Base-by-base conservation (phyloP, 2,888 invertebrate species). In the Sarcophaga subvicina region DNA sequence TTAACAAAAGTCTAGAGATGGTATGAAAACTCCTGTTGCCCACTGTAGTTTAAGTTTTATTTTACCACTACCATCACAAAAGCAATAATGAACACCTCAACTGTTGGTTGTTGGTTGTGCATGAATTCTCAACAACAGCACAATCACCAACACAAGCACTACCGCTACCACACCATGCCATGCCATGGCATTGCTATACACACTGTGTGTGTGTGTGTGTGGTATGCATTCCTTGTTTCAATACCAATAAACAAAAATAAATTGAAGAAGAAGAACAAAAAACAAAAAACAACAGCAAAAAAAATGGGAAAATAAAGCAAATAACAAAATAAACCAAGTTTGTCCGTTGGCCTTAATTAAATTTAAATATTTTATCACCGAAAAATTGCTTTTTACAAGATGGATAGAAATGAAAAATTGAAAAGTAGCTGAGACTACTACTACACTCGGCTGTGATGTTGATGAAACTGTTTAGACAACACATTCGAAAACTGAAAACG, bases 301-400 rank as follows among this genome's bases (percentile, higher is more conserved):
- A 47, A 64, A 64, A 64, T 22, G 14, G 12, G 12, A 47, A 67
- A 79, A 72, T 25, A 22, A 78, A n/a, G 66, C 27, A 62, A 73
- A 76, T 25, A 59, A 37, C 89, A 88, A 63, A 77, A 85, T 76
- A 76, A 71, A 77, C 80, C 64, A 90, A 89, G 90, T 89, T 90
- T 91, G 91, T 90, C 90, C 91, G 91, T 91, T 91, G 92, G 92
- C 92, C 93, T 92, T 93, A 93, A 93, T 93, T 93, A 93, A 93
- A 93, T 93, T 93, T 93, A 93, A 93, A 93, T 93, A 93, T 93
- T 93, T 93, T 92, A 93, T 93, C 91, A 92, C 91, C 90, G 90
- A 92, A 91, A 92, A 92, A 92, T 91, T 91, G 91, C 91, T 91
- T 91, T 89, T 90, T 88, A 80, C 89, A 90, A 71, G 62, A 80